Evolutionary conservation across 2,797 vertebrate genomes (phyloP).

Genomic region (Chlorospingus flavigularis): DNA sequence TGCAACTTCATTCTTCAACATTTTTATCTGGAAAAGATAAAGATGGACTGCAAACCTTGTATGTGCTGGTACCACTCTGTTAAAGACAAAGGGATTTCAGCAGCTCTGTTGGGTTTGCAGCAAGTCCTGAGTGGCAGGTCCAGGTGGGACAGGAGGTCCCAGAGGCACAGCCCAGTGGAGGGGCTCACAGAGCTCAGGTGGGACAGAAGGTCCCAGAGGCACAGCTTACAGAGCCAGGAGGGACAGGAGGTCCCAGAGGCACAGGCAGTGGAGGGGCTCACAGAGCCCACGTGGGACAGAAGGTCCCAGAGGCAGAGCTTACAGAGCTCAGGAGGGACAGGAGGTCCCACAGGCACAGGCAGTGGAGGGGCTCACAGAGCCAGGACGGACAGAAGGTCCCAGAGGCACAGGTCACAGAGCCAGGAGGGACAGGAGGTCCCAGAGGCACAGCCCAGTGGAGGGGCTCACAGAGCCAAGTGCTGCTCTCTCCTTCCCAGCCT

Average conservation of each 20-base stretch:
- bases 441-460: accelerated
- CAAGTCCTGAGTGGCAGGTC: accelerated
- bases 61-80: background rate
- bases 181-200: too few species aligned
- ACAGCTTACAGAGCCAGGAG: background rate
- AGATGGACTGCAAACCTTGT: background rate
- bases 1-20: background rate
- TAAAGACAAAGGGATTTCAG: background rate
- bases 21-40: background rate
- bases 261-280: too few species aligned
- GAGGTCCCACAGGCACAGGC: accelerated
- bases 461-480: background rate
- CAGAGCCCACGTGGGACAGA: background rate
- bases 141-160: too few species aligned
- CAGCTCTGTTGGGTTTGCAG: background rate
- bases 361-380: background rate
- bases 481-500: background rate
- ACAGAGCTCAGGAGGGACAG: background rate
- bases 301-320: accelerated
- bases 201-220: too few species aligned
- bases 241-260: accelerated
- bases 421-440: accelerated
- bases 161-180: too few species aligned
- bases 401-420: too few species aligned
- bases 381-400: accelerated